Conservation (phyloP, 2,888 invertebrate species). For the Polietes domitor region DNA sequence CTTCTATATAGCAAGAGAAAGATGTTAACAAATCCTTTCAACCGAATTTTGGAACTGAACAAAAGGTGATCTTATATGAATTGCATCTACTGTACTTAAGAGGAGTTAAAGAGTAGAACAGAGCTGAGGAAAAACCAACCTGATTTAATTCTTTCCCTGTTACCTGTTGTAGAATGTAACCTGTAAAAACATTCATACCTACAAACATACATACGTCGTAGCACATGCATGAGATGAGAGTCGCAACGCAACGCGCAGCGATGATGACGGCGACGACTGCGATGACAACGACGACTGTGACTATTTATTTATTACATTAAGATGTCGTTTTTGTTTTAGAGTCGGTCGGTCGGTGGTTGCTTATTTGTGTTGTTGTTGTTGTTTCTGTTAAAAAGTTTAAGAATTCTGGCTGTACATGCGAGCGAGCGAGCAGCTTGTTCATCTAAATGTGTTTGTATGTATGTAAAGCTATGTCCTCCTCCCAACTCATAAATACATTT, state of each 20-base stretch:
- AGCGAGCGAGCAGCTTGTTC: not conserved
- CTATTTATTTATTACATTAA: conserved; percentile 66
- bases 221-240: not conserved
- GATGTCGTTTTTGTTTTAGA: conserved; percentile 59
- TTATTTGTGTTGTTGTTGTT: conserved; percentile 17
- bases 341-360: not conserved
- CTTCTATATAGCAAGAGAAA: too few species aligned
- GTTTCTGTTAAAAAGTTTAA: conserved; percentile 27
- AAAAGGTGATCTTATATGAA: not conserved
- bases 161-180: conserved; percentile 49
- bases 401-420: not conserved
- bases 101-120: conserved; percentile 1
- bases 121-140: conserved; percentile 34
- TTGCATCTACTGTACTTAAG: not conserved
- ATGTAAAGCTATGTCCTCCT: conserved; percentile 2
- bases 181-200: conserved; percentile 1
- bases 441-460: conserved; percentile 1
- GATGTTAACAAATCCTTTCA: too few species aligned
- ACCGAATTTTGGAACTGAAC: too few species aligned
- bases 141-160: conserved; percentile 41
- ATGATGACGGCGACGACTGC: not conserved
- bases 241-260: not conserved
- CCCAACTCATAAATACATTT: conserved; percentile 16
- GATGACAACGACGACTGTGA: conserved; percentile 26
- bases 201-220: not conserved